Evolutionary conservation across 2,113 vertebrate genomes (phyloP).

Genomic region (Tretioscincus oriximinensis): DNA sequence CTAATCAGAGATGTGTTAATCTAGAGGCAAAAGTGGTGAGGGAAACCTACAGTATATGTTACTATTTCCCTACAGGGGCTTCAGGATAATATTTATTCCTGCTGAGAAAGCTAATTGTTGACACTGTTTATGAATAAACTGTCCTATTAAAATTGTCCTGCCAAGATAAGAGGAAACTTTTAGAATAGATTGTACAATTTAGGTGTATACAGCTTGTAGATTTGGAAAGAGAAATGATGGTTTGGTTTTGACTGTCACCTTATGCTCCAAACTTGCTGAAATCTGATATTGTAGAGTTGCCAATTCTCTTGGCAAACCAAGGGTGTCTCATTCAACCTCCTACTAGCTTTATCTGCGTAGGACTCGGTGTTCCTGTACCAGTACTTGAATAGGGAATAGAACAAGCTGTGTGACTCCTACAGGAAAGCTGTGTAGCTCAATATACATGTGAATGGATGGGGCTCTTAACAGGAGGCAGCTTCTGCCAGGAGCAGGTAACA

Average conservation of each 20-base stretch:
- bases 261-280: background rate
- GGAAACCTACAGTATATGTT: no score
- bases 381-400: slow-evolving; percentile 25
- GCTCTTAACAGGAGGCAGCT: background rate
- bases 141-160: no score
- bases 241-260: background rate
- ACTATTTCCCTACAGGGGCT: background rate
- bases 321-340: background rate
- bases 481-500: background rate
- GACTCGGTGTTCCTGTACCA: slow-evolving; percentile 19
- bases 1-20: no score
- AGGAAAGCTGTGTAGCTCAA: slow-evolving; percentile 24
- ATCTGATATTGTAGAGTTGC: background rate
- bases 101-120: background rate
- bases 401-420: slow-evolving; percentile 11
- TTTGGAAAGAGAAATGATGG: background rate
- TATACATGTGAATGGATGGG: no score
- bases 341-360: slow-evolving; percentile 6
- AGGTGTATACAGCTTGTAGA: background rate
- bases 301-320: background rate
- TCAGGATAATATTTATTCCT: background rate
- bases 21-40: no score
- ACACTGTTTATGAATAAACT: background rate
- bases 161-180: background rate
- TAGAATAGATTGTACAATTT: background rate